These are phyloP conservation scores for Proisotoma minuta DNA, from an alignment of 2,888 invertebrate genomes.

Conservation along the genomic window DNA sequence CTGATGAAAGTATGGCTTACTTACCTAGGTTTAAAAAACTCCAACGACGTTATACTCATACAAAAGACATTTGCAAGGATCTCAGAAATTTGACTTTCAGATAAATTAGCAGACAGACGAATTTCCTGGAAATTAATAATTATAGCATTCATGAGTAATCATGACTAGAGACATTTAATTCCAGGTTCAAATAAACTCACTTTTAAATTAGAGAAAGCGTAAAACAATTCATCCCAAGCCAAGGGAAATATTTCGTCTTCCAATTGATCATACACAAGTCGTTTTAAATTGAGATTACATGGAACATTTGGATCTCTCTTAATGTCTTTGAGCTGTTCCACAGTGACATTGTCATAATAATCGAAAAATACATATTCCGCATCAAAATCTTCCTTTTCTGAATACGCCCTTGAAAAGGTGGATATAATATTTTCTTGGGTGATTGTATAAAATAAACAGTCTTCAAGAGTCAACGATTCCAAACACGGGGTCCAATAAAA, in stretches of 20 bases:
- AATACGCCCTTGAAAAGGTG: conserved; percentile 5
- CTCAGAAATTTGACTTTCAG: neutral
- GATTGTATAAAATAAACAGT: conserved; percentile 36
- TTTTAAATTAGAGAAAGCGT: conserved; percentile 30
- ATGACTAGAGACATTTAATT: neutral
- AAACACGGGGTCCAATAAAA: conserved; percentile 34
- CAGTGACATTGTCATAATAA: conserved; percentile 37
- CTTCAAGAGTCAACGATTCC: conserved; percentile 26
- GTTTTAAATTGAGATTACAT: conserved; percentile 17
- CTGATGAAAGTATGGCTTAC: too few species aligned
- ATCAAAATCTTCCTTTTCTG: conserved; percentile 28
- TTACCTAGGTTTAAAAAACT: conserved; percentile 14
- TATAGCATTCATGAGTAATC: neutral
- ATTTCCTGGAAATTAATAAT: neutral
- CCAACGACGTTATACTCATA: neutral
- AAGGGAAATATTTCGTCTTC: conserved; percentile 33
- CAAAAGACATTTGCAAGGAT: neutral
- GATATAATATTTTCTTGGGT: conserved; percentile 29
- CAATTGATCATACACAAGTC: conserved; percentile 27
- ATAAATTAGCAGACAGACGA: neutral
- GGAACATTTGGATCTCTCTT: conserved; percentile 4
- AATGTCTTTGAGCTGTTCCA: conserved; percentile 31
- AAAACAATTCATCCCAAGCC: conserved; percentile 31
- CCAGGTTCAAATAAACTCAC: conserved; percentile 6
- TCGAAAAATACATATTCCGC: conserved; percentile 31